A percentile compares a stretch with the other conserved stretches of the same genome.
Evolutionary conservation across 23 tunicate species (phyloP).

Genomic region (Ciona savignyi): DNA sequence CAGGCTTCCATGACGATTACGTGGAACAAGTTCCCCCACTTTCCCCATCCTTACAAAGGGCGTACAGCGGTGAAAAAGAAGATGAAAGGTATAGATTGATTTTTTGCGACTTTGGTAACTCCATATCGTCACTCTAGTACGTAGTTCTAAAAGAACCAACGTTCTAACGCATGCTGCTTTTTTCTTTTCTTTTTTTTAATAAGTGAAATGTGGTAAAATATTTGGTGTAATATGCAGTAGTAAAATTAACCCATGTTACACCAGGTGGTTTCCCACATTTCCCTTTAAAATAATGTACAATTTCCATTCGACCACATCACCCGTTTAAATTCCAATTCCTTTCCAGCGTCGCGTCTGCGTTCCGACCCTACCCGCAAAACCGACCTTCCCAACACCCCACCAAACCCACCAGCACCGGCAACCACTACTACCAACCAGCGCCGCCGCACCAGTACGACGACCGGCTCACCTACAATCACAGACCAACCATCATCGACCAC

Average conservation of each 20-base stretch:
- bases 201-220: no score
- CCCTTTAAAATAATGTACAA: no score
- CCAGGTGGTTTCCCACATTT: no score
- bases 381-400: conserved; percentile 6
- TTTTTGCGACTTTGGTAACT: no score
- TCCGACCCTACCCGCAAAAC: conserved; percentile 81
- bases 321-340: not conserved
- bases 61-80: conserved; percentile 42
- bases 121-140: no score
- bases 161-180: no score
- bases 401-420: not conserved
- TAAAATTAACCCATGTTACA: no score
- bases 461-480: not conserved
- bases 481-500: conserved; percentile 10
- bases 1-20: conserved; percentile 28
- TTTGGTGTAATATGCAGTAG: no score
- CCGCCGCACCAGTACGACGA: conserved; percentile 5
- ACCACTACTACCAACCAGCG: conserved; percentile 9
- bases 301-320: no score
- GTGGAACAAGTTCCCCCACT: conserved; percentile 10
- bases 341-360: conserved; percentile 71
- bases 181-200: no score
- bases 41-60: conserved; percentile 31
- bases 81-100: conserved; percentile 44
- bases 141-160: no score